A percentile compares a stretch with the other conserved stretches of the same genome.
These are phyloP conservation scores for Diarsia mendica DNA, from an alignment of 2,888 invertebrate species.

Conservation along the genomic window DNA sequence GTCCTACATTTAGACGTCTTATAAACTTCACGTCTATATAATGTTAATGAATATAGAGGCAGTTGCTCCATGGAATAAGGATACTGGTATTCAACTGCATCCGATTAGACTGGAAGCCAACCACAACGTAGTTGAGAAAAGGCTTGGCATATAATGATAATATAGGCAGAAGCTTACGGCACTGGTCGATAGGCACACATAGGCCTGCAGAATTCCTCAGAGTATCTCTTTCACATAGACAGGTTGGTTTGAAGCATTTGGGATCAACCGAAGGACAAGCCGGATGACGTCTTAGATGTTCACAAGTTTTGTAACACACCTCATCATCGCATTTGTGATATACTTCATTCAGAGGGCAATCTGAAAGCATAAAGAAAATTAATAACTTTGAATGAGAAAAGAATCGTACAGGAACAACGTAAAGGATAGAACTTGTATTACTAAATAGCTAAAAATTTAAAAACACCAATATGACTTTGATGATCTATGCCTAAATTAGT, in stretches of 20 bases:
- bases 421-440: not conserved
- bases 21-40: too few relatives aligned
- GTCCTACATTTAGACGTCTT: not conserved
- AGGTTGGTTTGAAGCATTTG: slow-evolving; percentile 26
- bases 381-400: not conserved
- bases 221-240: slow-evolving; percentile 23
- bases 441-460: not conserved
- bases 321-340: slow-evolving; percentile 46
- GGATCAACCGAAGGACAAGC: slow-evolving; percentile 19
- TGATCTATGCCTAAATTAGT: not conserved
- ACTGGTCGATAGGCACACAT: slow-evolving; percentile 34
- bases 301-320: slow-evolving; percentile 49
- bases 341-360: slow-evolving; percentile 42
- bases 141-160: too few relatives aligned
- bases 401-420: not conserved
- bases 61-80: too few relatives aligned
- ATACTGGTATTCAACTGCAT: too few relatives aligned
- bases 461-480: not conserved
- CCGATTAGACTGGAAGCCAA: too few relatives aligned
- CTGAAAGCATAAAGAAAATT: slow-evolving; percentile 32
- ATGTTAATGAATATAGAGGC: not conserved
- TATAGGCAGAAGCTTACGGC: slow-evolving; percentile 35
- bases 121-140: too few relatives aligned
- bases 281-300: slow-evolving; percentile 24
- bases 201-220: slow-evolving; percentile 25